phyloP scores from a whole-genome alignment of 2,797 vertebrate genomes.

The Sebastes oblongus region DNA sequence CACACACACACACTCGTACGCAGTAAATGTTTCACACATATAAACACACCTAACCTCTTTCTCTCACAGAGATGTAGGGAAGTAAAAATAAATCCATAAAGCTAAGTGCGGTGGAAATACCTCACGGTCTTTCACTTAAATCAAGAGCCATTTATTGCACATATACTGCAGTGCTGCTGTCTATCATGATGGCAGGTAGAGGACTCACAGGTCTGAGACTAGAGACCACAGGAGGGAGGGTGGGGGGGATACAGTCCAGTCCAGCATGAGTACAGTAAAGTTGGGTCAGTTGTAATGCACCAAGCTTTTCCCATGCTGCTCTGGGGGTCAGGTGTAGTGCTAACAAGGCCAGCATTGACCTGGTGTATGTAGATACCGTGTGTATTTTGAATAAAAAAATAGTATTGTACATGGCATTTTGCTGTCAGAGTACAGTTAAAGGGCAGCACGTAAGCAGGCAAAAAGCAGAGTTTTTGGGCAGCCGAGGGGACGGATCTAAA shows the following conservation, averaged over 20 bases:
- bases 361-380: not conserved
- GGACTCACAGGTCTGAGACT: not conserved
- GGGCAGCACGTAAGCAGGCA: not conserved
- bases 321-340: not conserved
- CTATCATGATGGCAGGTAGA: conserved; percentile 6
- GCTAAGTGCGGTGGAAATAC: not conserved
- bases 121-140: not conserved
- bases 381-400: conserved; percentile 14
- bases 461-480: conserved; percentile 4
- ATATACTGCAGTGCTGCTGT: conserved; percentile 11
- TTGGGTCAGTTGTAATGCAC: not conserved
- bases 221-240: not conserved
- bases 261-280: not conserved
- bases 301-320: not conserved
- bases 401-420: conserved; percentile 4
- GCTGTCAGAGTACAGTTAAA: conserved; percentile 23
- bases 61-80: not conserved
- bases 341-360: not conserved
- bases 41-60: not conserved
- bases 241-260: not conserved
- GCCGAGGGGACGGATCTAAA: conserved; percentile 30
- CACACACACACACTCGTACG: not conserved
- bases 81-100: not conserved
- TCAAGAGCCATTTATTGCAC: conserved; percentile 10
- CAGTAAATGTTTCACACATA: not conserved